A percentile compares a stretch with the other conserved stretches of the same genome.
Conservation (phyloP, 2,888 invertebrate genomes). For the Fissipunctia ypsillon region DNA sequence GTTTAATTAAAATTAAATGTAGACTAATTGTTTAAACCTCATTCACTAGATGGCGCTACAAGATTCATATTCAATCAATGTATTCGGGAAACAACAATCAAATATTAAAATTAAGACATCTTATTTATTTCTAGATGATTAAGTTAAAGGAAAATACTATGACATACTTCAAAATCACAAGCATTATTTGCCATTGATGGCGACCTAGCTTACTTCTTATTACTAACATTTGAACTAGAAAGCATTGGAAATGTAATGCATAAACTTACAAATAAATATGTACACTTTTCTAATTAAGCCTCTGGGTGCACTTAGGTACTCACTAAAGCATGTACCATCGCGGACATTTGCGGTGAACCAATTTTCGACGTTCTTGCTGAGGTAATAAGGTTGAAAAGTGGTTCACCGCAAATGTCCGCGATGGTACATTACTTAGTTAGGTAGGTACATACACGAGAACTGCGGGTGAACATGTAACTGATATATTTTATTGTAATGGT, state of each 20-base stretch:
- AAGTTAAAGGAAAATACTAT: slow-evolving; percentile 59
- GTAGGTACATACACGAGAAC: slow-evolving; percentile 25
- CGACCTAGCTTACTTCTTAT: slow-evolving; percentile 68
- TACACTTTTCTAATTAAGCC: slow-evolving; percentile 62
- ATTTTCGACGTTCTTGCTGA: too few relatives aligned
- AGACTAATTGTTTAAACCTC: slow-evolving; percentile 41
- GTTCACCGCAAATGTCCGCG: too few relatives aligned
- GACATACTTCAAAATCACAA: slow-evolving; percentile 71
- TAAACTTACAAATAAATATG: slow-evolving; percentile 69
- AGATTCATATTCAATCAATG: slow-evolving; percentile 37
- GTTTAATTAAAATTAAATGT: slow-evolving; percentile 11
- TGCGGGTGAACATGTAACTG: slow-evolving; percentile 17
- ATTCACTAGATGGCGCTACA: slow-evolving; percentile 64
- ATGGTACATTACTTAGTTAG: slow-evolving; percentile 33
- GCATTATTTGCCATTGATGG: slow-evolving; percentile 68
- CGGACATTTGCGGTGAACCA: too few relatives aligned
- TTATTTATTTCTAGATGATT: slow-evolving; percentile 50
- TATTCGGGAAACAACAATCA: slow-evolving; percentile 37
- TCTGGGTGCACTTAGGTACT: slow-evolving; percentile 45
- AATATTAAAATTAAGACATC: slow-evolving; percentile 41
- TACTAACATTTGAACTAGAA: slow-evolving; percentile 80
- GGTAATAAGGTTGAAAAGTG: too few relatives aligned
- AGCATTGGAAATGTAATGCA: slow-evolving; percentile 84
- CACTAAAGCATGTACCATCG: slow-evolving; percentile 49
- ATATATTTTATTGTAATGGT: slow-evolving; percentile 18